phyloP scores from a whole-genome alignment of 2,888 invertebrate species.

The Lasioglossum figueresi region DNA sequence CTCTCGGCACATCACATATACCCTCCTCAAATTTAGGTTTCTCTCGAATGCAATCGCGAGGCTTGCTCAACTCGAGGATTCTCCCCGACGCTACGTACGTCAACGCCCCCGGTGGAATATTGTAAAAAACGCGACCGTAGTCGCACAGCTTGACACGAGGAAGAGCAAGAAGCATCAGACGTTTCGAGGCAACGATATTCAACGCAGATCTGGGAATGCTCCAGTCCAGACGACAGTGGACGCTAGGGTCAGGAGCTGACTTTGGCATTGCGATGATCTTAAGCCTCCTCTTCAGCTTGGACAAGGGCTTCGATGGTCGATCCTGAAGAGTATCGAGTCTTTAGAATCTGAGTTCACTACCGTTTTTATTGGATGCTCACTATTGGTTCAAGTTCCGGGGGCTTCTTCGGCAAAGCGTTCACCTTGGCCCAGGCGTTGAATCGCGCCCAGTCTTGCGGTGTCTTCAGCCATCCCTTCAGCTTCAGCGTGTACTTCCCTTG shows the following conservation, averaged over 20 bases:
- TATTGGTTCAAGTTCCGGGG: conserved; percentile 70
- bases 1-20: not conserved
- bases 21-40: not conserved
- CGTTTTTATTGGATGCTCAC: conserved; percentile 46
- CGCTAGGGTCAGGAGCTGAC: conserved; percentile 33
- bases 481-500: conserved; percentile 11
- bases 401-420: conserved; percentile 71
- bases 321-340: conserved; percentile 49
- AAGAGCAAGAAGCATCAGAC: conserved; percentile 60
- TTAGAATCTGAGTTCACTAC: not conserved
- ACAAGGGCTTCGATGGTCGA: conserved; percentile 68
- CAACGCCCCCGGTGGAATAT: conserved; percentile 66
- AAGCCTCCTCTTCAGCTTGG: conserved; percentile 63
- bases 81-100: conserved; percentile 64
- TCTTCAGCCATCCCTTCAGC: conserved; percentile 72
- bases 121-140: conserved; percentile 63
- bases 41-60: conserved; percentile 24
- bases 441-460: conserved; percentile 74
- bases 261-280: conserved; percentile 56
- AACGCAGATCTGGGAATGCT: conserved; percentile 61
- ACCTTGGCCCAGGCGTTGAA: conserved; percentile 75
- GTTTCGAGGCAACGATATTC: conserved; percentile 53
- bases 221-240: conserved; percentile 10
- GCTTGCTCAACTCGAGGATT: conserved; percentile 68
- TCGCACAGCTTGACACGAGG: conserved; percentile 49